Evolutionary conservation across 2,113 vertebrate genomes (phyloP), one percentile per base, ranked within the genome.

Genomic region (Hypanus sabinus): DNA sequence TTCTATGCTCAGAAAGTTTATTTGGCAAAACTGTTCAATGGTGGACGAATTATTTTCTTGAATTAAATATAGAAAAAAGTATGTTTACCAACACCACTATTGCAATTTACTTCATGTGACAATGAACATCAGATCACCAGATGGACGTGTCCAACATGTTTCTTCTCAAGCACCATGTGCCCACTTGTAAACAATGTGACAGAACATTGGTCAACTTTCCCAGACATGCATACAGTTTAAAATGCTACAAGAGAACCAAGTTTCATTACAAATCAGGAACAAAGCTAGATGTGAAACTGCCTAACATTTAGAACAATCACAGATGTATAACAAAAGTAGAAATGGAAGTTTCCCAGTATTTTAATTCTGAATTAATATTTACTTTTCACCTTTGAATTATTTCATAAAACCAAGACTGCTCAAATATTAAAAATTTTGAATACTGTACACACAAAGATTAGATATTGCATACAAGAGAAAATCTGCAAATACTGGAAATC

Each of bases 181-280:
- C 60, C 60, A 65, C 22, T 22, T 22, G 71, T 73, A 73, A 24
- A 73, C 18, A 73, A 73, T 22, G 16, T 73, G 71, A 73, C 22
- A 22, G 3, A 73, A 73, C 71, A 73, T 73, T n/a, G 60, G 60
- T 90, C 60, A n/a, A 65, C 60, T 65, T 90, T 60, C 60, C 57
- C 60, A 90, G 60, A 90, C n/a, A 18, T 65, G 85, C 85, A 90
- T 6, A 33, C 85, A 88, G 33, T 27, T 88, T 88, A 62, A 88
- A 65, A 46, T 57, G 81, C 81, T 57, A 30, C 85, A 90, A 60
- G 27, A 30, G 85, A 90, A 65, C 85, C 16, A 90, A 90, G 85
- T 90, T 90, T 90, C 85, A 90, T 33, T 90, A 14, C 85, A 90
- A 90, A 90, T 90, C 85, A 88, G 62, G 85, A 88, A 60, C 60